phyloP scores from a whole-genome alignment of 2,113 vertebrate species.

The Argyrosomus japonicus region DNA sequence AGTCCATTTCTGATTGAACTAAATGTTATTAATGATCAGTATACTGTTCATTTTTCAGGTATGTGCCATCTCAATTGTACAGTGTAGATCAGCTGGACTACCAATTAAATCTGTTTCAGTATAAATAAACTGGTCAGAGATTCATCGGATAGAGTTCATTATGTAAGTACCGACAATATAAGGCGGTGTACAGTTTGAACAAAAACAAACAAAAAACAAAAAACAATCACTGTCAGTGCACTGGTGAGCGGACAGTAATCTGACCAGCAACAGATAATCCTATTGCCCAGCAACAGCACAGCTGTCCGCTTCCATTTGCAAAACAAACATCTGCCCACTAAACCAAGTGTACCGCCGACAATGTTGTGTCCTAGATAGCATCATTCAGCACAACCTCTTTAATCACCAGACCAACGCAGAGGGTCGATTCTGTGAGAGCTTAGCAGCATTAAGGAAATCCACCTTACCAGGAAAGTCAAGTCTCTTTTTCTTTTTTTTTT shows the following conservation, averaged over 20 bases:
- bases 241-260: conserved; percentile 63
- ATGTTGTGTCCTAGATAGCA: conserved; percentile 59
- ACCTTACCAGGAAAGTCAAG: neutral
- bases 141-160: neutral
- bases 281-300: conserved; percentile 77
- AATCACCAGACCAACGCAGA: conserved; percentile 27
- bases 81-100: neutral
- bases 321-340: conserved; percentile 80
- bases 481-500: no score
- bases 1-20: neutral
- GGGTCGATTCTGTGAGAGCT: neutral
- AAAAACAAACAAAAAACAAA: conserved; percentile 41
- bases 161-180: conserved; percentile 23
- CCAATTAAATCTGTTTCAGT: neutral
- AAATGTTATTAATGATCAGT: neutral
- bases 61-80: neutral
- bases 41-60: no score
- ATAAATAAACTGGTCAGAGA: conserved; percentile 7
- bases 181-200: conserved; percentile 6
- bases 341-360: conserved; percentile 33
- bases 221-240: neutral
- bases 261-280: conserved; percentile 76
- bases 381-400: conserved; percentile 25
- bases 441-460: conserved; percentile 19
- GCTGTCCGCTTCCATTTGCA: conserved; percentile 74